Percentiles rank a stretch among this genome's conserved stretches.
phyloP scores from a whole-genome alignment of 2,888 invertebrate species.

The Microctonus hyperodae region DNA sequence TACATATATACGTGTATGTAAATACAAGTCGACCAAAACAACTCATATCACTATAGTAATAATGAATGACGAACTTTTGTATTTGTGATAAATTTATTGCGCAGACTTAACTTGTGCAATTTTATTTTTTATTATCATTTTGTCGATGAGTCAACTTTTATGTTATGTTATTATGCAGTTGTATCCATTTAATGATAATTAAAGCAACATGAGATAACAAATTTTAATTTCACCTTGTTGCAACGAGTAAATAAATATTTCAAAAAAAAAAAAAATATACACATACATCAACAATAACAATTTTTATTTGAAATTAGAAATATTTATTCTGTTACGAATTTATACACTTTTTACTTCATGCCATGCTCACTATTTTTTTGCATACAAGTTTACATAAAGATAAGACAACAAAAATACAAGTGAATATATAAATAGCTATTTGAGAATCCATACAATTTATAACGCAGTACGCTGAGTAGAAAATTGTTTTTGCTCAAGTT shows the following conservation, averaged over 20 bases:
- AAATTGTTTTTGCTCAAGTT: not conserved
- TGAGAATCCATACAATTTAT: not conserved
- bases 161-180: not conserved
- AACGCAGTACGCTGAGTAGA: not conserved
- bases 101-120: not conserved
- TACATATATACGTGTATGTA: not conserved
- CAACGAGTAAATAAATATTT: not conserved
- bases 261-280: no score
- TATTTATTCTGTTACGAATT: no score
- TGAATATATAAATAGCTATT: not conserved
- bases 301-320: no score
- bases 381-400: no score
- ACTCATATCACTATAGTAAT: not conserved
- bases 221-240: not conserved
- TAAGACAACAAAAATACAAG: not conserved
- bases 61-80: not conserved
- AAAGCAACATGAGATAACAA: not conserved
- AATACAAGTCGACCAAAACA: not conserved
- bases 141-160: not conserved
- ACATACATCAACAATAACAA: no score
- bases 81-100: not conserved
- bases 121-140: not conserved
- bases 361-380: no score
- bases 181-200: not conserved
- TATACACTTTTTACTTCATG: no score